A percentile compares a stretch with the other conserved stretches of the same genome.
phyloP scores from a whole-genome alignment of 2,888 invertebrate genomes.

The Agriopis aurantiaria region DNA sequence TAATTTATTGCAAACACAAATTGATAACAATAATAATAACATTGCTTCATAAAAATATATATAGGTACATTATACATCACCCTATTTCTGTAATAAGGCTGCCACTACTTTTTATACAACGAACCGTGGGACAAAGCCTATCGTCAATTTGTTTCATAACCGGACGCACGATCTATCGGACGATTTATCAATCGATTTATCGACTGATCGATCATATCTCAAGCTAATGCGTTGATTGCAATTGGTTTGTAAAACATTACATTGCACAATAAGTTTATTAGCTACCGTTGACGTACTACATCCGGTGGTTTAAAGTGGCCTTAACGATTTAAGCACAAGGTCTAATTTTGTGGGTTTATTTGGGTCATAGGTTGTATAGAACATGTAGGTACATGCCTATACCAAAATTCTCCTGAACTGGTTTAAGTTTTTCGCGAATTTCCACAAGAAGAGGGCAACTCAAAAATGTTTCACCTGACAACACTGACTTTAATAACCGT shows the following conservation, averaged over 20 bases:
- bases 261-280: constrained; percentile 46
- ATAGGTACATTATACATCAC: too few relatives aligned
- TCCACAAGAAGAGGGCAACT: too few relatives aligned
- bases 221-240: constrained; percentile 54
- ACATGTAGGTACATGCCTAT: too few relatives aligned
- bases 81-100: background rate
- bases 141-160: constrained; percentile 51
- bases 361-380: background rate
- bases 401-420: too few relatives aligned
- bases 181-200: constrained; percentile 48
- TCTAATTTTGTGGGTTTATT: background rate
- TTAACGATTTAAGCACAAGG: background rate
- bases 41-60: too few relatives aligned
- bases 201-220: constrained; percentile 38
- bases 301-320: constrained; percentile 38
- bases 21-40: too few relatives aligned
- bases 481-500: too few relatives aligned
- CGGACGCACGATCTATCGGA: constrained; percentile 55
- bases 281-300: constrained; percentile 41
- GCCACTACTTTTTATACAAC: background rate
- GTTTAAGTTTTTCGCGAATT: too few relatives aligned
- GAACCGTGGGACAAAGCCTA: constrained; percentile 22
- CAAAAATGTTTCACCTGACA: too few relatives aligned
- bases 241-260: constrained; percentile 53
- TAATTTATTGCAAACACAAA: too few relatives aligned